Evolutionary conservation across 2,797 vertebrate genomes (phyloP), one percentile per base, ranked within the genome.

Genomic region (Cheirogaleus major): DNA sequence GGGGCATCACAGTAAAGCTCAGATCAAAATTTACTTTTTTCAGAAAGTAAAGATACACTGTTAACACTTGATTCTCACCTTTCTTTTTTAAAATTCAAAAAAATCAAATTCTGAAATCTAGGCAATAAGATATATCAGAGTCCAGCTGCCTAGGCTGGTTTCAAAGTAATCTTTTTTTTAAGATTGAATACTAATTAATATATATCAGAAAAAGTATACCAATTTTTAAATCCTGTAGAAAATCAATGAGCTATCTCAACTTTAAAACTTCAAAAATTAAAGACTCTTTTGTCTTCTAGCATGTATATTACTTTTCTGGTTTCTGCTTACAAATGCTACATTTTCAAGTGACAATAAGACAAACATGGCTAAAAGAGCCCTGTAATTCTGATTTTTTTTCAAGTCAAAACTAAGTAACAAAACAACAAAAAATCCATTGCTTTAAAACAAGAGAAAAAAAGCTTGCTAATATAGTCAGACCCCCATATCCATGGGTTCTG

Each of bases 261-360:
- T 76, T 52, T 32, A 93, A 82, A 91, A 82, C 41, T 84, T 92
- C 27, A 92, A 92, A 84, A 94, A 86, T 27, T 83, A 78, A 96
- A 89, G 32, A 61, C 35, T 43, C 57, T 85, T 90, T 45, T 72
- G 81, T 50, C 43, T 45, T n/a, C 61, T 41, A 81, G 67, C 2
- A 83, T 52, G 20, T 45, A 20, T 35, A 89, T 55, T 61, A 76
- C 10, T 72, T 23, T 70, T 94, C 52, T 55, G 1, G 50, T 78
- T 67, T 92, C 89, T 94, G 45, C 48, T 94, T 88, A 85, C 11
- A 85, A 81, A 84, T 79, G 23, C 41, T 92, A 81, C 27, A 81
- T 69, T 84, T 87, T 82, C n/a, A 81, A 95, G 23, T 35, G 25
- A 69, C 38, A 94, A 69, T 43, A 45, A 89, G 6, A 78, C 41